Evolutionary conservation across 2,888 invertebrate genomes (phyloP), one percentile per base, ranked within the genome.

Genomic region (Blastobasis lacticolella): DNA sequence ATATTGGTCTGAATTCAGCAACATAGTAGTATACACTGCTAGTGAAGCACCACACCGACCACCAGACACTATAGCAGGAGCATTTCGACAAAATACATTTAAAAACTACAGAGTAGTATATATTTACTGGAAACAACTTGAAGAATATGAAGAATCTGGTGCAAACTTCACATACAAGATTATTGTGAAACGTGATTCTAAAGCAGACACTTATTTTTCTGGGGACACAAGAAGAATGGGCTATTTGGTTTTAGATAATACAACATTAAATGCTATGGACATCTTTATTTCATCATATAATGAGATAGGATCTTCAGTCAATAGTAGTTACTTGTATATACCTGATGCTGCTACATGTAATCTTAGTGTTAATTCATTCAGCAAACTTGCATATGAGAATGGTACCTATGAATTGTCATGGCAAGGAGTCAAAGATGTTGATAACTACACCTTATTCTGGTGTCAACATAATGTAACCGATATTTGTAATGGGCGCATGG

Each of bases 381-480:
- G 92, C 6, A 95, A 94, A 81, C 90, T 94, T 10, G 92, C 92
- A 41, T 93, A 92, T 75, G 91, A 91, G 56, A 90, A 92, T 71
- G 92, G 92, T 38, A 89, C 91, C 10, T 95, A 94, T 72, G 93
- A 93, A 67, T 74, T 95, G 7, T 92, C 93, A 6, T 95, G 96
- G 96, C 90, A 90, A 59, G 88, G 90, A 37, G 92, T 93, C 0
- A 66, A 80, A 49, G 76, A 79, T 49, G 71, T 79, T 54, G 89
- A 86, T 37, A 92, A 93, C 72, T 96, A 94, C 61, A 96, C 96
- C 0, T 89, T 96, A 23, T 96, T 94, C 75, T 95, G 95, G 94
- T 94, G 94, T 70, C 80, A 81, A 54, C 78, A 86, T 46, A 85
- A 86, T 57, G 64, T 69, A 7, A 83, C 82, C 38, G 72, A 80